These are phyloP conservation scores for Clostera curtula DNA, from an alignment of 2,888 invertebrate genomes.

Conservation along the genomic window DNA sequence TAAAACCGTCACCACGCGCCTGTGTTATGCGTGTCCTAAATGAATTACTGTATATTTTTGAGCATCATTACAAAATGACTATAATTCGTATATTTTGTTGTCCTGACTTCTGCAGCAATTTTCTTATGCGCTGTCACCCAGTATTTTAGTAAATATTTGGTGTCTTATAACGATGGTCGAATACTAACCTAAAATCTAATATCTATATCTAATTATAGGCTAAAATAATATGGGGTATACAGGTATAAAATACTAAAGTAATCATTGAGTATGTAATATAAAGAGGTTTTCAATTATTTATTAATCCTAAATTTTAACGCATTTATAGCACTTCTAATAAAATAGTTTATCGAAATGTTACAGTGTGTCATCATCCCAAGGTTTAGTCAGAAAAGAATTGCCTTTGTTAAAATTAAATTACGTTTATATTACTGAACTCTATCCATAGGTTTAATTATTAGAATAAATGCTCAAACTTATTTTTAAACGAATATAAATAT, in stretches of 20 bases:
- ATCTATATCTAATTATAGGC: constrained; percentile 20
- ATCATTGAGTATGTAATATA: constrained; percentile 18
- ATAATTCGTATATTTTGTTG: no score
- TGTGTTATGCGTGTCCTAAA: no score
- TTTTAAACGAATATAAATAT: constrained; percentile 9
- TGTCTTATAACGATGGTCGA: constrained; percentile 38
- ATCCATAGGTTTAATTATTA: constrained; percentile 17
- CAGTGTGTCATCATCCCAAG: constrained; percentile 7
- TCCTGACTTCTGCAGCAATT: no score
- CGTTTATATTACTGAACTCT: constrained; percentile 8
- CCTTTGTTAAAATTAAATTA: no score
- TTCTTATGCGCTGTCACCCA: no score
- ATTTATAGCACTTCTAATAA: constrained; percentile 34
- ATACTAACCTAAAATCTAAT: constrained; percentile 20
- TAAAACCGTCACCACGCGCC: no score
- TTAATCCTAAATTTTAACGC: constrained; percentile 21
- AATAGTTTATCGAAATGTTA: constrained; percentile 14
- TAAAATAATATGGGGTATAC: constrained; percentile 16
- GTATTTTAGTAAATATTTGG: constrained; percentile 55
- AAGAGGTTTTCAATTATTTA: constrained; percentile 22
- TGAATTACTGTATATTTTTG: no score
- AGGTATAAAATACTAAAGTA: constrained; percentile 20
- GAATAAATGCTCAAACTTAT: constrained; percentile 26
- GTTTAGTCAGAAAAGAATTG: constrained; percentile 11
- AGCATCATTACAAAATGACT: no score